Evolutionary conservation across 2,113 vertebrate genomes (phyloP), one percentile per base, ranked within the genome.

Genomic region (Misgurnus mizolepis): DNA sequence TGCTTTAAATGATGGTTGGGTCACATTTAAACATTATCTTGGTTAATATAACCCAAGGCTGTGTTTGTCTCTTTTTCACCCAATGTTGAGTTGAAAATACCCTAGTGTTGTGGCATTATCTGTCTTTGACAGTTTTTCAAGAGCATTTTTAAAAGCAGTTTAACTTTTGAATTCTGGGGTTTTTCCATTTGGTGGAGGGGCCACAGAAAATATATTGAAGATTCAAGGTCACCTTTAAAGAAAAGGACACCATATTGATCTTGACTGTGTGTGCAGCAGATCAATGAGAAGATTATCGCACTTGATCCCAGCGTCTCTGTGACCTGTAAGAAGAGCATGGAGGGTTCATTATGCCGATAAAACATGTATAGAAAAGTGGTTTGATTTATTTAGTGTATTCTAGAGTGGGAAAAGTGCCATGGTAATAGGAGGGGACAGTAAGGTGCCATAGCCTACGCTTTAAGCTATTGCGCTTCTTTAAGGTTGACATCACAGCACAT

Each of bases 211-310:
- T n/a, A 12, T 39, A 40, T 10, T 6, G 55, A 9, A 56, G 56
- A 67, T 9, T 66, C 47, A n/a, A 4, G 17, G 74, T 77, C 75
- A 77, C 75, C 62, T 74, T 61, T 77, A n/a, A 55, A 39, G 40
- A 39, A 71, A 65, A 80, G 79, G 79, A 66, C 79, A 65, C 47
- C 27, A 10, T 56, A 80, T 80, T 55, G 78, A 80, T 72, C 39
- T 41, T 53, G 27, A 66, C 17, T 12, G 45, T 12, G 56, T 4
- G 11, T 34, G 27, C 27, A 34, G 27, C 47, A 12, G 69, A 80
- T 73, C 79, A 73, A 73, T 73, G 18, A 39, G 18, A 65, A 80
- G 79, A 66, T 80, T 66, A 80, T 73, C 69, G 56, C 64, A 43
- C 60, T 65, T 80, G 79, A 80, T 61, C 79, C 60, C 62, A 66